A percentile compares a stretch with the other conserved stretches of the same genome.
Evolutionary conservation across 2,888 invertebrate species (phyloP).

Genomic region (Luperina nickerlii): DNA sequence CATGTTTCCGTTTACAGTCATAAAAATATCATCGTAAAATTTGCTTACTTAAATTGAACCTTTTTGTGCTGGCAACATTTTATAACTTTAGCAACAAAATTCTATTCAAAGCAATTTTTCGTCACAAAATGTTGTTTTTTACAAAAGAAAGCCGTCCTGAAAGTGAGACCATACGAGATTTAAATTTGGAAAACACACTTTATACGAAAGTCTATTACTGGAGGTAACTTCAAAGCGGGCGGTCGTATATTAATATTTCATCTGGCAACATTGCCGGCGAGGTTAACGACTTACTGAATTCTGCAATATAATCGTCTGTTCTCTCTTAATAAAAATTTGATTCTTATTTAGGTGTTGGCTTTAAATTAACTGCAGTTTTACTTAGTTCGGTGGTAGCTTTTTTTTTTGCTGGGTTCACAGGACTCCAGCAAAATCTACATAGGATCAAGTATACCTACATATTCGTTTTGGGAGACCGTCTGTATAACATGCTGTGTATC

Average conservation of each 20-base stretch:
- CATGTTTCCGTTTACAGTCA: slow-evolving; percentile 25
- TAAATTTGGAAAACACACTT: slow-evolving; percentile 66
- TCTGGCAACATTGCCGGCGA: slow-evolving; percentile 65
- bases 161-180: slow-evolving; percentile 57
- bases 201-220: slow-evolving; percentile 66
- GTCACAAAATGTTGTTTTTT: slow-evolving; percentile 22
- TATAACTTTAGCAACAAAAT: slow-evolving; percentile 35
- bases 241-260: slow-evolving; percentile 72
- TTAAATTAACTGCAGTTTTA: slow-evolving; percentile 26
- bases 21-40: slow-evolving; percentile 36
- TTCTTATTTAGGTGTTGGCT: slow-evolving; percentile 37
- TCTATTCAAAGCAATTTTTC: slow-evolving; percentile 39
- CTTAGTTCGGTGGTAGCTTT: too few species aligned
- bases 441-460: neutral
- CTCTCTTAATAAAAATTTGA: slow-evolving; percentile 42
- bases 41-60: slow-evolving; percentile 32
- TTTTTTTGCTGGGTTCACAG: too few species aligned
- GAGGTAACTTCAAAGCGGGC: slow-evolving; percentile 69
- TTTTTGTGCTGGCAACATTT: slow-evolving; percentile 34
- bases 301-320: slow-evolving; percentile 59
- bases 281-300: slow-evolving; percentile 68
- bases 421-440: neutral
- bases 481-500: neutral
- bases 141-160: slow-evolving; percentile 28
- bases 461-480: neutral